phyloP scores from a whole-genome alignment of 2,797 vertebrate genomes.

The Heteromormyrus szaboi region DNA sequence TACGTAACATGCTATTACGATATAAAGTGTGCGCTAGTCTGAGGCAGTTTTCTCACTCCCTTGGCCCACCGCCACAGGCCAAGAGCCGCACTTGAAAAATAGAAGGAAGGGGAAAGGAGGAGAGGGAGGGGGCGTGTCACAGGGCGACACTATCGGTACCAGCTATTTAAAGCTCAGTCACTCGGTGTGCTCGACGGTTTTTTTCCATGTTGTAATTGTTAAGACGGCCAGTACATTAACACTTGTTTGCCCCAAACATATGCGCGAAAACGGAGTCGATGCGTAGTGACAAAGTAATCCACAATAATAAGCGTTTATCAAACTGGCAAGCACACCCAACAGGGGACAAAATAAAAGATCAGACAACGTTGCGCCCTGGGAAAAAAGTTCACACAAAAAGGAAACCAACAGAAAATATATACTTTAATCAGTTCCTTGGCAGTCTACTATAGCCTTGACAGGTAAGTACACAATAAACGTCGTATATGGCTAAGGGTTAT shows the following conservation, averaged over 20 bases:
- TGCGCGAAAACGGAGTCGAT: not conserved
- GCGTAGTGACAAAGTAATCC: not conserved
- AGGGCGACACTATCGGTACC: slow-evolving; percentile 43
- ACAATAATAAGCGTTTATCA: not conserved
- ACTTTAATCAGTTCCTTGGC: not conserved
- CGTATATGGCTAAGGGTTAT: not conserved
- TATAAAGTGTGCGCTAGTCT: not conserved
- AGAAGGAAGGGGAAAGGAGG: not conserved
- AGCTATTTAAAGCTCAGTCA: slow-evolving; percentile 62
- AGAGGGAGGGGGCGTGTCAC: slow-evolving; percentile 44
- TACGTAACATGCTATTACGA: not conserved
- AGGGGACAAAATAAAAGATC: not conserved
- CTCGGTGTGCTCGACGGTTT: slow-evolving; percentile 32
- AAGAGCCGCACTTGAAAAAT: not conserved
- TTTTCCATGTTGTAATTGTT: slow-evolving; percentile 26
- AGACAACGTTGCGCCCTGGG: not conserved
- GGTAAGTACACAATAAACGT: not conserved
- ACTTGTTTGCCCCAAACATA: not conserved
- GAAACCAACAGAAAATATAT: not conserved
- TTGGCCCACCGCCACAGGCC: not conserved
- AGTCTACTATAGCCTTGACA: not conserved
- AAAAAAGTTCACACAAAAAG: not conserved
- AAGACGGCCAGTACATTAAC: not conserved
- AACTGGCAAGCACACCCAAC: not conserved
- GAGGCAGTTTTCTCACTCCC: not conserved